These are phyloP conservation scores for Nannoperca australis DNA, from an alignment of 2,797 vertebrate genomes.

Conservation along the genomic window DNA sequence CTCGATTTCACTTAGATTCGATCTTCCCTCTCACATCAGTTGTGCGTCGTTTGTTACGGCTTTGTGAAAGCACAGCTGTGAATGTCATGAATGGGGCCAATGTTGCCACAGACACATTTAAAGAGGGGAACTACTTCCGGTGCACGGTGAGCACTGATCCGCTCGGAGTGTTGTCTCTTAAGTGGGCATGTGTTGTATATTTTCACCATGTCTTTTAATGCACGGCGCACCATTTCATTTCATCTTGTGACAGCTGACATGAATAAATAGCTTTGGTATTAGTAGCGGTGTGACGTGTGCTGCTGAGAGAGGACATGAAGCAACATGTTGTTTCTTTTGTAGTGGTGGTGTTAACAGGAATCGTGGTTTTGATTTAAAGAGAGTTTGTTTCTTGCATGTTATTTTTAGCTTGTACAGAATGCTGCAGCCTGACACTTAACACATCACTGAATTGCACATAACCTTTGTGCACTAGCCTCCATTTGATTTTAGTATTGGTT, in stretches of 20 bases:
- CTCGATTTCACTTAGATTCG: background rate
- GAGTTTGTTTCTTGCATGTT: background rate
- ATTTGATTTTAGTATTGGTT: background rate
- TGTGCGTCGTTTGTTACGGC: background rate
- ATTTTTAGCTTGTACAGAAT: background rate
- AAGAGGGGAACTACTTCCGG: background rate
- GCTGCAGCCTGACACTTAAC: background rate
- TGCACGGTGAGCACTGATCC: background rate
- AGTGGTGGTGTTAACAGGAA: background rate
- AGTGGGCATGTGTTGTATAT: background rate
- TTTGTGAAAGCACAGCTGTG: conserved; percentile 1
- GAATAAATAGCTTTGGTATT: background rate
- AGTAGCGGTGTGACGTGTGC: background rate
- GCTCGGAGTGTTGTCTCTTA: background rate
- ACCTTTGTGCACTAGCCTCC: background rate
- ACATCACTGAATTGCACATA: background rate
- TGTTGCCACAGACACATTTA: conserved; percentile 6
- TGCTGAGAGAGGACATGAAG: background rate
- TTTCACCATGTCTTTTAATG: background rate
- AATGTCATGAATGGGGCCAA: background rate
- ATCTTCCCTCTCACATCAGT: background rate
- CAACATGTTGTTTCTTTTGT: background rate
- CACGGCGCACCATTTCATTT: background rate
- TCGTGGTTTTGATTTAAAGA: background rate
- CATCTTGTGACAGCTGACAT: background rate